These are phyloP conservation scores for Lingula anatina DNA, from an alignment of 2,888 invertebrate species.

Conservation along the genomic window DNA sequence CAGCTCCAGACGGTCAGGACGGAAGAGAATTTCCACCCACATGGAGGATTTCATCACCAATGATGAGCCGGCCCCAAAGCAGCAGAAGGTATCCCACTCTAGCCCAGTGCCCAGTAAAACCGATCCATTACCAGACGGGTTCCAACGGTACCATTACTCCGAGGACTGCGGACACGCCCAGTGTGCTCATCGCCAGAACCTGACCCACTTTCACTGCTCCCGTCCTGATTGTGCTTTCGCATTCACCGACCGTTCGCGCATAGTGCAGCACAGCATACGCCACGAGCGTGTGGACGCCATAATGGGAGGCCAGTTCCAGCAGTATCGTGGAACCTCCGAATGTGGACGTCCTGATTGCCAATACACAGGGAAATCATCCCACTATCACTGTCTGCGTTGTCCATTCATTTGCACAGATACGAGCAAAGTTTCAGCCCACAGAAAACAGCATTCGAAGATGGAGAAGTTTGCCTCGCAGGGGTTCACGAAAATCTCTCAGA, in stretches of 20 bases:
- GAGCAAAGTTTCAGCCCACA: conserved; percentile 81
- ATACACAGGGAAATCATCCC: conserved; percentile 58
- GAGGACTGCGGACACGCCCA: conserved; percentile 39
- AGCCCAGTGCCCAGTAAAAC: conserved; percentile 12
- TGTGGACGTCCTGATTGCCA: conserved; percentile 82
- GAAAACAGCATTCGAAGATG: conserved; percentile 86
- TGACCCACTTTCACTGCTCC: conserved; percentile 93
- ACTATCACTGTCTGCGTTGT: conserved; percentile 94
- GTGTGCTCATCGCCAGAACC: conserved; percentile 57
- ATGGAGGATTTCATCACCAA: conserved; percentile 25
- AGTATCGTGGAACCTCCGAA: conserved; percentile 83
- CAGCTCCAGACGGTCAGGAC: conserved; percentile 23
- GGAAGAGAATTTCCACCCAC: conserved; percentile 28
- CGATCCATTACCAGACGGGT: conserved; percentile 34
- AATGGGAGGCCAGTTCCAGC: conserved; percentile 93
- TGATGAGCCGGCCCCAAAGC: conserved; percentile 13
- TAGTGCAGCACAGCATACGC: conserved; percentile 89
- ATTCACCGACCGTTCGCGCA: conserved; percentile 92
- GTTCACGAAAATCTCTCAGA: conserved; percentile 73
- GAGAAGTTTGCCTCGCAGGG: conserved; percentile 69
- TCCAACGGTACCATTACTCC: conserved; percentile 28
- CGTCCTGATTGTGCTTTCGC: conserved; percentile 92
- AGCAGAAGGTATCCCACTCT: conserved; percentile 1
- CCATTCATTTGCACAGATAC: conserved; percentile 94
- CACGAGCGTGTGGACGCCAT: conserved; percentile 88